Base-by-base conservation (phyloP, 2,888 invertebrate species). In the Xestobium rufovillosum region DNA sequence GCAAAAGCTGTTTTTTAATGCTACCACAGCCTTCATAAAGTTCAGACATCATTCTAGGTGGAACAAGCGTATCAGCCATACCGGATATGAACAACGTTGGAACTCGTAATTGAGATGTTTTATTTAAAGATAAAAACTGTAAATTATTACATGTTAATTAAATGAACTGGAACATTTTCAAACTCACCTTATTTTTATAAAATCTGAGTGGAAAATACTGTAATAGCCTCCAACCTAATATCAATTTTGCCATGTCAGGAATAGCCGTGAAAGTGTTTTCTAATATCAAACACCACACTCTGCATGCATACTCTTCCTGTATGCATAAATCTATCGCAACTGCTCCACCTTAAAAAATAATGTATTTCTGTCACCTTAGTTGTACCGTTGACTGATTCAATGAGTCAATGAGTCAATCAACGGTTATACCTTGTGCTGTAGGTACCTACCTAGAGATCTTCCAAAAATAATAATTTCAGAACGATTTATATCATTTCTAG, bases 181-280 rank as follows among this genome's bases (percentile, higher is more conserved):
- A 6, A 4, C 44, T 50, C 63, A 92, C 92, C 79, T 90, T 85
- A 69, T 92, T 95, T 72, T 94, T 94, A 67, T 86, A 90, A 62
- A 82, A 83, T 65, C 83, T 73, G 49, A 78, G 69, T 42, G 94
- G 94, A 49, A 95, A 68, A 69, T 82, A 84, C 44, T 76, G 71
- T 38, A 89, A 60, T 49, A 81, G 69, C 53, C 70, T 73, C 70
- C 81, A 76, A 57, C 82, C 81, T 47, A 94, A 74, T 49, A 95
- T 72, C 42, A 84, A 79, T 51, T 78, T 76, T 11, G 90, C 91
- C 81, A 95, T 91, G 45, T 89, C 89, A 17, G 91, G 91, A 64
- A 96, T 87, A 61, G 86, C 87, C 3, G 92, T 92, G 58, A 96
- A 96, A 2, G 94, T 94, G 63, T 96, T 96, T 66, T 96, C 95